phyloP scores from a whole-genome alignment of 2,113 vertebrate genomes.

The Prochilodus magdalenae region DNA sequence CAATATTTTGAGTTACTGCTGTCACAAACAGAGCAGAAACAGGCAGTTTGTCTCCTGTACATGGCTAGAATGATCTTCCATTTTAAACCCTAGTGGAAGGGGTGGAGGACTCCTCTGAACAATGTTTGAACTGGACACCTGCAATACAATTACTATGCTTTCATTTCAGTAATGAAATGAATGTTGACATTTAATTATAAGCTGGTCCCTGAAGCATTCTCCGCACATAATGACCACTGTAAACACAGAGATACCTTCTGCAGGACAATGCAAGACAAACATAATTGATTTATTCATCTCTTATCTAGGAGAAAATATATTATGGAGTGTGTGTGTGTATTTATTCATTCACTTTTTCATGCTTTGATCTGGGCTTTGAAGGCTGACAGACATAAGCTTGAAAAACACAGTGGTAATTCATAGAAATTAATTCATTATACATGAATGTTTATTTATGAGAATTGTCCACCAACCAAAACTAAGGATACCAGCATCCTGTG shows the following conservation, averaged over 20 bases:
- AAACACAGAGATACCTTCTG: not conserved
- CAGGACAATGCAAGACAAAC: slow-evolving; percentile 1
- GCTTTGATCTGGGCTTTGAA: not conserved
- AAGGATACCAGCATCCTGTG: too few relatives aligned
- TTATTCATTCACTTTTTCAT: not conserved
- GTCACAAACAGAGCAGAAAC: too few relatives aligned
- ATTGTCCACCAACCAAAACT: too few relatives aligned
- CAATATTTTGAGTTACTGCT: too few relatives aligned
- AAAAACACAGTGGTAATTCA: not conserved
- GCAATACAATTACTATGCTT: not conserved
- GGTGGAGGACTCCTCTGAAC: not conserved
- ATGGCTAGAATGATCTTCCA: too few relatives aligned
- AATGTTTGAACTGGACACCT: not conserved
- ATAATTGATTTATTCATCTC: not conserved
- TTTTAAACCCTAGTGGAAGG: not conserved
- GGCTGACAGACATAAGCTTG: not conserved
- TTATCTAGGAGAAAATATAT: not conserved
- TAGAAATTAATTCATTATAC: not conserved
- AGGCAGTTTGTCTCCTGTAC: not conserved
- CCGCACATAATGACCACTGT: not conserved
- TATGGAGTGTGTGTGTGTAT: not conserved
- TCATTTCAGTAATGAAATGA: slow-evolving; percentile 10
- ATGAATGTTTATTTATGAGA: not conserved
- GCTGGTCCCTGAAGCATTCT: not conserved
- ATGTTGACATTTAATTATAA: slow-evolving; percentile 25